Conservation (phyloP, 2,888 invertebrate genomes). For the Oasisia sp. region DNA sequence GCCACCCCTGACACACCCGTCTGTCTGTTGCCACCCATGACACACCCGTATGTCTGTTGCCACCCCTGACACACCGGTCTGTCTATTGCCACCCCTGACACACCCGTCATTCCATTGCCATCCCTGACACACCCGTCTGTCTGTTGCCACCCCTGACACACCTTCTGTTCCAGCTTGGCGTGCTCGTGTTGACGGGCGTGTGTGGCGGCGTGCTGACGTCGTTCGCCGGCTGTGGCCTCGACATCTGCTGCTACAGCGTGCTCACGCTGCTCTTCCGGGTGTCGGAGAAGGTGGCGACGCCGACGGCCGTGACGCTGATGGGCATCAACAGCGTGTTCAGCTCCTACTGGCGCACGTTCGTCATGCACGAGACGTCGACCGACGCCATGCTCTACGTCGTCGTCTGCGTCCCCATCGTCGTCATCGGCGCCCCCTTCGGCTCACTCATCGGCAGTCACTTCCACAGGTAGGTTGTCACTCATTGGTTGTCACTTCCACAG, state of each 20-base stretch:
- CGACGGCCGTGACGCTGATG: conserved; percentile 58
- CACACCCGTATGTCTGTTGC: no score
- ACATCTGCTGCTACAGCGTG: conserved; percentile 51
- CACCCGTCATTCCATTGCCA: no score
- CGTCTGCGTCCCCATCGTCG: conserved; percentile 42
- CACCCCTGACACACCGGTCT: no score
- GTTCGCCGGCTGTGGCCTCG: conserved; percentile 58
- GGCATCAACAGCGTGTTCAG: conserved; percentile 48
- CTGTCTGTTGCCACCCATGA: no score
- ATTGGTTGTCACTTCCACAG: no score
- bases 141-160: no score
- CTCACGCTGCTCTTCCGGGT: conserved; percentile 28
- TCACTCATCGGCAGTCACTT: conserved; percentile 47
- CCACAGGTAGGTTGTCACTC: conserved; percentile 38
- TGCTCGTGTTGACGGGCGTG: conserved; percentile 51
- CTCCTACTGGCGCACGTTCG: conserved; percentile 52
- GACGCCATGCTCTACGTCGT: conserved; percentile 48
- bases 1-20: no score
- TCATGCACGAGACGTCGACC: conserved; percentile 26
- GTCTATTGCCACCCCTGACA: no score
- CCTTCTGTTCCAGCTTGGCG: conserved; percentile 14
- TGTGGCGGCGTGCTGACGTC: conserved; percentile 55
- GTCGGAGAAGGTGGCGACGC: conserved; percentile 55
- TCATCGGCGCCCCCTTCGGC: conserved; percentile 48
- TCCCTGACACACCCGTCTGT: no score